phyloP scores from a whole-genome alignment of 1,140 invertebrate genomes.

The Caenorhabditis latens region DNA sequence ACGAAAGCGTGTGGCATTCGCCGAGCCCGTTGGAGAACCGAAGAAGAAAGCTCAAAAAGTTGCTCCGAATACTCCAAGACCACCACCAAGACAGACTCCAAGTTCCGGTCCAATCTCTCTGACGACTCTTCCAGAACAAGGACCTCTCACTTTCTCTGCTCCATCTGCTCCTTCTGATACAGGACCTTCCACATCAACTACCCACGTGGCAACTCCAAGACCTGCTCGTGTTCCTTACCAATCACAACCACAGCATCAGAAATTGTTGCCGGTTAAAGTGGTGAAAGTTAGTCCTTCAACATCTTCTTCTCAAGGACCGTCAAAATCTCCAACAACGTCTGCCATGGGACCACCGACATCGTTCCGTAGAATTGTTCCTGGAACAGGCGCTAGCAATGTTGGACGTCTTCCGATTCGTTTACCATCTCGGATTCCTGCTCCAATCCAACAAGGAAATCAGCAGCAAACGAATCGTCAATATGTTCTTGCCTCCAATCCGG shows the following conservation, averaged over 20 bases:
- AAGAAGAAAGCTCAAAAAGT: background rate
- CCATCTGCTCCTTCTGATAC: background rate
- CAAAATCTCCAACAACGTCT: no score
- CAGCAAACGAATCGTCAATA: no score
- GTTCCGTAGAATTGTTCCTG: background rate
- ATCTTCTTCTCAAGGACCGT: background rate
- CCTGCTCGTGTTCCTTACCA: background rate
- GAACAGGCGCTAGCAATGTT: background rate
- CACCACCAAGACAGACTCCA: background rate
- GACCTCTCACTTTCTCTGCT: background rate
- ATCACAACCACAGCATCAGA: background rate
- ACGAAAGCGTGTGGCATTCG: background rate
- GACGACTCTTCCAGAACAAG: constrained; percentile 5
- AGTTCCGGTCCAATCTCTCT: background rate
- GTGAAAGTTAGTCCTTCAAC: background rate
- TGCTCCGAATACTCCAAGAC: background rate
- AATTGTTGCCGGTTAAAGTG: background rate
- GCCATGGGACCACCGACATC: background rate
- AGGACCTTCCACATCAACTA: background rate
- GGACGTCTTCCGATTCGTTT: background rate
- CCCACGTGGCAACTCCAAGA: background rate
- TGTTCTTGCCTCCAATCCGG: no score
- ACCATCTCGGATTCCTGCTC: background rate
- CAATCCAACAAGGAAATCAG: no score
- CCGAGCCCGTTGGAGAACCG: background rate